Base-by-base conservation (phyloP, 2,888 invertebrate genomes). In the Macrosiphum euphorbiae region DNA sequence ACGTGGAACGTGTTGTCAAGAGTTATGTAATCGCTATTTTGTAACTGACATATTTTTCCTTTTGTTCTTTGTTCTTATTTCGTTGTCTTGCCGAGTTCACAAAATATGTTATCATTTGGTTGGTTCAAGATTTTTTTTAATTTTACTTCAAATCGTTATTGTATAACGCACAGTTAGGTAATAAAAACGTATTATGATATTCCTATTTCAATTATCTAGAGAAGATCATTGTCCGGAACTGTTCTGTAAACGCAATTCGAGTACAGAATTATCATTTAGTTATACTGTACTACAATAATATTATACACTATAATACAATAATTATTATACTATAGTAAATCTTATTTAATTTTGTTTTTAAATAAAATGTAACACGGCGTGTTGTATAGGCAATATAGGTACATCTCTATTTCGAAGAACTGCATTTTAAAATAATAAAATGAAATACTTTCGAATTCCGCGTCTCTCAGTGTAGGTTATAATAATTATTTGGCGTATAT, bases 291-390 rank as follows among this genome's bases (percentile, higher is more conserved):
- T n/a, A n/a, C n/a, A n/a, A n/a, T n/a, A n/a, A n/a, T n/a, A n/a
- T n/a, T n/a, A n/a, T n/a, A n/a, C n/a, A n/a, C n/a, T n/a, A n/a
- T n/a, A n/a, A n/a, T n/a, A n/a, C n/a, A n/a, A n/a, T n/a, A n/a
- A n/a, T n/a, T n/a, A n/a, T n/a, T n/a, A n/a, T n/a, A n/a, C 0
- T 0, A 20, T 61, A 3, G 10, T 78, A 20, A 2, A 1, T 35
- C 4, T 5, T n/a, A 0, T 67, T 67, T n/a, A 8, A 13, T 67
- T 67, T 16, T 67, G 16, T 16, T 55, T 20, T 16, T 52, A 16
- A 16, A 55, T 55, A 55, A 20, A 20, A 35, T 35, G 20, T 35
- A 78, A 20, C 7, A 78, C 35, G n/a, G 67, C n/a, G 67, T n/a
- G 67, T 5, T 67, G n/a, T 67, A 61, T 67, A 67, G 67, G 13